Evolutionary conservation across 2,113 vertebrate species (phyloP), one percentile per base, ranked within the genome.

Genomic region (Trematomus loennbergii): DNA sequence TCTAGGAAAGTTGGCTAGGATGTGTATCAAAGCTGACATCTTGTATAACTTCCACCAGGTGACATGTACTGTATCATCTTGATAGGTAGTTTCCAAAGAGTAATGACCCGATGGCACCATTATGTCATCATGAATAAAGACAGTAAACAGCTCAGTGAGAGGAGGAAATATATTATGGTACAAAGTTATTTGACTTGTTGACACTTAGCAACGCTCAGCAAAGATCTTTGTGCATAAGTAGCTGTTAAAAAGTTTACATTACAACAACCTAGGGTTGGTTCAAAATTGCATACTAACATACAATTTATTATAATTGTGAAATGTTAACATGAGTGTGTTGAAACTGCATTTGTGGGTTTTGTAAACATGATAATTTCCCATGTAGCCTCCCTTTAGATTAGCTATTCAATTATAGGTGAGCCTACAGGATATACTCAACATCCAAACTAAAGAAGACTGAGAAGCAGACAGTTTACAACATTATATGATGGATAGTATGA

Each of bases 51-150:
- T 68, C 29, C 55, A 43, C 49, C 55, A 29, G 20, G 20, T 53
- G 48, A 78, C 54, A 52, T 25, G 9, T 43, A 36, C 5, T 12
- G 0, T 45, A 4, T 61, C 55, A 18, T 59, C 33, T 29, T 67
- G 64, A 52, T 12, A 22, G 12, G 57, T n/a, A 48, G 20, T 55
- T 52, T 29, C 1, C 36, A 63, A 58, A 55, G 59, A 70, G 18
- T 60, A 69, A 66, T 69, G n/a, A 43, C 55, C 65, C 29, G 15
- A 61, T n/a, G 45, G 36, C 48, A 49, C 12, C 6, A 54, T 64
- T 55, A 57, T 55, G 20, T 82, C 43, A 63, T 9, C 11, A 45
- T 68, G 22, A 54, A 57, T 77, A 59, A 65, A 48, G 48, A 29
- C 50, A 33, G 50, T 11, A 46, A 69, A 70, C 13, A 17, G 22